Evolutionary conservation across 1,140 invertebrate species (phyloP), one percentile per base, ranked within the genome.

Genomic region (Wiebesia pumilae): DNA sequence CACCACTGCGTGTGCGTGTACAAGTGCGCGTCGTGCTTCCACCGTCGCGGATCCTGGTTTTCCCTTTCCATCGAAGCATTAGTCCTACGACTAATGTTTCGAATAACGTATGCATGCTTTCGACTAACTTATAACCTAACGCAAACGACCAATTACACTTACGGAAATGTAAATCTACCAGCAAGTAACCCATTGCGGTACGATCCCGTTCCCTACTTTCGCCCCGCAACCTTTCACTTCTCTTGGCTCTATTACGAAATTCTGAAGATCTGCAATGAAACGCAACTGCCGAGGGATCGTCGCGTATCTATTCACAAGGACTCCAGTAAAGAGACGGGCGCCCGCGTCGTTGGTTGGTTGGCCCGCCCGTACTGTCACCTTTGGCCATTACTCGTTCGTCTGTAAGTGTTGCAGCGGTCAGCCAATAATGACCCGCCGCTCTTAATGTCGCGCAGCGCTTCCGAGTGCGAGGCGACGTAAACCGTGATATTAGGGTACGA

Each of bases 381-480:
- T 38, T 38, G 35, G 33, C 27, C 38, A 75, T 75, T 75, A 40
- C 43, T 38, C 33, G 33, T 43, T 43, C 71, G 16, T 43, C 38
- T 38, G 38, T 43, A 27, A 38, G 43, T 75, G 38, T n/a, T 75
- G 2, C 24, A 75, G 35, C 24, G 38, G 71, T 21, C 19, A 0
- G 24, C 21, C 24, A 43, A 40, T 6, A 35, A 88, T 83, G 80
- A 54, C 87, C 89, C 86, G 86, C 85, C 89, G 88, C 86, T 4
- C 58, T 62, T 27, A 27, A 62, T 27, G 27, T 62, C 58, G 24
- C 14, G 24, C 58, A 14, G 3, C 58, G 24, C 3, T 62, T 62
- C 10, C 27, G 27, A 27, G 10, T 62, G 58, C 4, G 1, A 62
- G 58, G 27, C 3, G 3, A 24, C 58, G 58, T 62, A 62, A 62